These are phyloP conservation scores for Fabriciana adippe DNA, from an alignment of 2,888 invertebrate genomes.

Conservation along the genomic window DNA sequence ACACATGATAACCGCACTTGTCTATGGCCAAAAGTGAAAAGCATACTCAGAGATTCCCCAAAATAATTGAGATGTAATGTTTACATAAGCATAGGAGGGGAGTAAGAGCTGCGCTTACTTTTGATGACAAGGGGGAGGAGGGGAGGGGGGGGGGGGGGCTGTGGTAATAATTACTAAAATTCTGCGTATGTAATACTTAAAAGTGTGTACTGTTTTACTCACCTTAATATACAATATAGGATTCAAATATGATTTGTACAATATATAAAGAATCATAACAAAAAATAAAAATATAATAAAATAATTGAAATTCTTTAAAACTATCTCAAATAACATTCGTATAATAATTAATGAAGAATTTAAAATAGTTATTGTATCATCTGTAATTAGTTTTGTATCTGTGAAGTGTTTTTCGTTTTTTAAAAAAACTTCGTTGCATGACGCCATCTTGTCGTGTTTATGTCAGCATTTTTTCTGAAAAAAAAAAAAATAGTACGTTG, in stretches of 20 bases:
- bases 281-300: constrained; percentile 48
- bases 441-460: constrained; percentile 17
- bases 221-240: constrained; percentile 62
- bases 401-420: constrained; percentile 11
- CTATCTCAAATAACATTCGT: constrained; percentile 40
- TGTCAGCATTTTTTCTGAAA: constrained; percentile 20
- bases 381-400: constrained; percentile 2
- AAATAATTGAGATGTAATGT: no score
- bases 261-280: constrained; percentile 45
- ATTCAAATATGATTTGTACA: constrained; percentile 57
- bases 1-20: no score
- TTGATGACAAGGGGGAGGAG: no score
- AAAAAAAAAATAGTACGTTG: neutral
- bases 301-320: constrained; percentile 43
- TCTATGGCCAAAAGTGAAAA: no score
- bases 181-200: neutral
- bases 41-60: no score
- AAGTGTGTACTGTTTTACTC: constrained; percentile 39
- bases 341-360: constrained; percentile 43
- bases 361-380: constrained; percentile 41
- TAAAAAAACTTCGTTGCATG: neutral
- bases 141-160: no score
- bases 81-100: no score
- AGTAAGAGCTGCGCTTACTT: no score
- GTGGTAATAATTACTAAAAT: no score